Percentiles rank a stretch among this genome's conserved stretches.
These are phyloP conservation scores for Grantiella picta DNA, from an alignment of 2,113 vertebrate genomes.

Conservation along the genomic window DNA sequence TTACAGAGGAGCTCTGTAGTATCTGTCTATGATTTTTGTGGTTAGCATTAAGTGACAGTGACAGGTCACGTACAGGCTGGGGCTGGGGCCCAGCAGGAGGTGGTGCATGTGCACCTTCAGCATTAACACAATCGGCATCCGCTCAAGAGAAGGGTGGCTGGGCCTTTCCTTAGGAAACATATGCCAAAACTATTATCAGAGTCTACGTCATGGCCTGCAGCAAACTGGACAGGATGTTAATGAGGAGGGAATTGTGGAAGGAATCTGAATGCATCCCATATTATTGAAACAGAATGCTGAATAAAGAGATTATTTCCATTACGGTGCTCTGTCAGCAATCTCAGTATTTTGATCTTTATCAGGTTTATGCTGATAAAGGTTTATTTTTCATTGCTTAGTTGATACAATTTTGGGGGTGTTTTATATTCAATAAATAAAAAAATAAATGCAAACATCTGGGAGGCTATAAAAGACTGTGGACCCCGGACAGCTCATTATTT, in stretches of 20 bases:
- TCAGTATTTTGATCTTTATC: constrained; percentile 34
- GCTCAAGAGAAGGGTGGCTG: constrained; percentile 19
- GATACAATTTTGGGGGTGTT: background rate
- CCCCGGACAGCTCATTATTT: constrained; percentile 61
- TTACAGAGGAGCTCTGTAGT: background rate
- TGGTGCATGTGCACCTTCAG: constrained; percentile 8
- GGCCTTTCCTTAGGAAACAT: constrained; percentile 58
- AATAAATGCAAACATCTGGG: constrained; percentile 13
- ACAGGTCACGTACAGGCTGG: constrained; percentile 24
- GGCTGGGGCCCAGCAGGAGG: constrained; percentile 45
- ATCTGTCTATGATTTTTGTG: background rate
- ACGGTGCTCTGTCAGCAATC: background rate
- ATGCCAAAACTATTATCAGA: constrained; percentile 57
- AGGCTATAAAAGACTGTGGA: background rate
- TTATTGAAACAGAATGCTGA: constrained; percentile 3
- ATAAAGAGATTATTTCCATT: constrained; percentile 35
- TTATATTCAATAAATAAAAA: background rate
- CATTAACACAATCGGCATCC: constrained; percentile 42
- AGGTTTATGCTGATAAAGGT: constrained; percentile 20
- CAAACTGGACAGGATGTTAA: constrained; percentile 45
- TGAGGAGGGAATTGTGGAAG: constrained; percentile 10
- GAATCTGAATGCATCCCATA: background rate
- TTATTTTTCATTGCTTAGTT: constrained; percentile 43
- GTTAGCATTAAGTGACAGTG: constrained; percentile 24
- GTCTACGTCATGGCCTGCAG: constrained; percentile 39